Conservation (phyloP, 1,140 invertebrate species). For the Aphis craccivora region DNA sequence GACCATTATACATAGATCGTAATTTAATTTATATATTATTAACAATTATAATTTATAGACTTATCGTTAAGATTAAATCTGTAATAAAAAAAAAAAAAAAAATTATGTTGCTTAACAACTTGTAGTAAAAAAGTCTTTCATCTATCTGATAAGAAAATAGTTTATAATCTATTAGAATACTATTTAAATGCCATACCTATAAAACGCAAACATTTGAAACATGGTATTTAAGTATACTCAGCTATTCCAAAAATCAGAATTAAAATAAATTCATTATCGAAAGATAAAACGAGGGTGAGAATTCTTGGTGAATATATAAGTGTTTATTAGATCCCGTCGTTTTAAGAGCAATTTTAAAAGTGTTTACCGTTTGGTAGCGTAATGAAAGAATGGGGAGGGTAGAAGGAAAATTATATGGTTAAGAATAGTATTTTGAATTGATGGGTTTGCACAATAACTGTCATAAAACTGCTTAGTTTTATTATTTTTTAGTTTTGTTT, state of each 20-base stretch:
- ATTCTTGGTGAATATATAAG: neutral
- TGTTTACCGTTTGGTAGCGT: neutral
- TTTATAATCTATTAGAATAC: too few relatives aligned
- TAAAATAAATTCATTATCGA: neutral
- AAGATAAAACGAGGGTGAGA: neutral
- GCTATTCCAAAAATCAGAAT: neutral
- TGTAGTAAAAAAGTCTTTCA: neutral
- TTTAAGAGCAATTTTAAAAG: neutral
- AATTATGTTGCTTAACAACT: neutral
- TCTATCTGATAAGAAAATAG: neutral
- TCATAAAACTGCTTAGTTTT: neutral
- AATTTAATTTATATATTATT: too few relatives aligned
- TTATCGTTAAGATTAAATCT: neutral
- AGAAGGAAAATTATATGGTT: neutral
- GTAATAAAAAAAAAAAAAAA: neutral
- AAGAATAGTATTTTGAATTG: neutral
- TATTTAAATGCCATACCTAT: neutral
- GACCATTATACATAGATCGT: too few relatives aligned
- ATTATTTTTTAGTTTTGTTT: neutral
- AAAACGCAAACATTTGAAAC: neutral
- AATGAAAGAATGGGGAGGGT: neutral
- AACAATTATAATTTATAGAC: too few relatives aligned
- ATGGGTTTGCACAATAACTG: neutral
- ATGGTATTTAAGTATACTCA: neutral
- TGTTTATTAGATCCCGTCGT: neutral